These are phyloP conservation scores for Drosophila equinoxialis DNA, from an alignment of 1,140 invertebrate genomes.

Conservation along the genomic window DNA sequence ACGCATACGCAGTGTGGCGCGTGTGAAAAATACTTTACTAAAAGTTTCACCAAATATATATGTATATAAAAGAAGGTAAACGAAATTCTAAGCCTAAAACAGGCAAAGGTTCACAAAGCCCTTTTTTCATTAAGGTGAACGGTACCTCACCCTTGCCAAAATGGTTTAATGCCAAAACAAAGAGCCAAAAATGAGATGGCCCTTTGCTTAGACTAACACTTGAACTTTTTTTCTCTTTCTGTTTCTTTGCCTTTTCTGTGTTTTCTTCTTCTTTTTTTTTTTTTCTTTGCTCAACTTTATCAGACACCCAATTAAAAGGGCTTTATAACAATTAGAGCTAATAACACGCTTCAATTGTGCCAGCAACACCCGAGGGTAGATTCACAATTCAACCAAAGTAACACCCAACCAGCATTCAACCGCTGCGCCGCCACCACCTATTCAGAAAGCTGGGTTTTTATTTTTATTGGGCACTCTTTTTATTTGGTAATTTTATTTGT, in stretches of 20 bases:
- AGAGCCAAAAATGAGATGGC: neutral
- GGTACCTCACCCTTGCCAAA: slow-evolving; percentile 20
- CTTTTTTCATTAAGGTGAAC: slow-evolving; percentile 74
- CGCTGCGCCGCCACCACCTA: neutral
- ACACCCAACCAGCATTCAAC: neutral
- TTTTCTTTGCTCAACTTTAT: slow-evolving; percentile 60
- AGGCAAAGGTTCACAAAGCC: slow-evolving; percentile 47
- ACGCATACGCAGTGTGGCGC: slow-evolving; percentile 68
- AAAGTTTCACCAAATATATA: slow-evolving; percentile 49
- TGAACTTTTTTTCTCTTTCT: slow-evolving; percentile 48
- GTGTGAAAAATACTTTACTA: slow-evolving; percentile 74
- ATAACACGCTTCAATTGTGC: slow-evolving; percentile 81
- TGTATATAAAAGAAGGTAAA: slow-evolving; percentile 12
- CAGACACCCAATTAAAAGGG: slow-evolving; percentile 81
- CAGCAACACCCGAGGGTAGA: slow-evolving; percentile 54
- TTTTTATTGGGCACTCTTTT: slow-evolving; percentile 37
- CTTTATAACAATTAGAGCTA: slow-evolving; percentile 81
- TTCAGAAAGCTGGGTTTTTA: slow-evolving; percentile 13
- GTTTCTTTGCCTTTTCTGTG: slow-evolving; percentile 48
- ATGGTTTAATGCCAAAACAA: neutral
- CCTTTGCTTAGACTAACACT: slow-evolving; percentile 26
- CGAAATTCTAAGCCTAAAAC: slow-evolving; percentile 31
- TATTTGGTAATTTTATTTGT: slow-evolving; percentile 15
- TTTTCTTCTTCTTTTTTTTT: slow-evolving; percentile 48
- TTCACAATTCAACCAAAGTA: slow-evolving; percentile 25